phyloP scores from a whole-genome alignment of 2,797 vertebrate genomes.

The Notoglanidium macrostoma region DNA sequence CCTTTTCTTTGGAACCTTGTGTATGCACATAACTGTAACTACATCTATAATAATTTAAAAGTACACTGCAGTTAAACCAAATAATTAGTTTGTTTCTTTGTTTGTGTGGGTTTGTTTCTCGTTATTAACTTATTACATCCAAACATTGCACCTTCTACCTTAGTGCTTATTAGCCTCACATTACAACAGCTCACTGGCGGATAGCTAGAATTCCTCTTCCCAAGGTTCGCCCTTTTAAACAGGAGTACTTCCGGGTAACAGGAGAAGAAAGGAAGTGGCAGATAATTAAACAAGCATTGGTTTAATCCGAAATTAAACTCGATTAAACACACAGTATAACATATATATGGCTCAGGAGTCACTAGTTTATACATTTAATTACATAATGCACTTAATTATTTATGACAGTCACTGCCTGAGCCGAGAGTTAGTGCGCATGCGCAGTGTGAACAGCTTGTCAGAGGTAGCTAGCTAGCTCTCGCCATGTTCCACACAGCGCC shows the following conservation, averaged over 20 bases:
- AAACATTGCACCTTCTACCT: neutral
- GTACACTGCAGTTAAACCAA: neutral
- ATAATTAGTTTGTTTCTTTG: neutral
- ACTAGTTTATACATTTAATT: neutral
- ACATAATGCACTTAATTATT: neutral
- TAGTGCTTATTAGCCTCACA: neutral
- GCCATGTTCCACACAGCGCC: slow-evolving; percentile 77
- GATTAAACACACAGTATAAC: neutral
- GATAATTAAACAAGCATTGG: neutral
- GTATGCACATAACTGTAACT: neutral
- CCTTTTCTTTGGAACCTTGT: neutral
- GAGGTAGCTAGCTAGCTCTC: slow-evolving; percentile 35
- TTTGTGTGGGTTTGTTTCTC: neutral
- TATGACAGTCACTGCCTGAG: neutral
- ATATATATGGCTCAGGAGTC: no score
- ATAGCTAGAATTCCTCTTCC: neutral
- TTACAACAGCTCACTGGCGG: neutral
- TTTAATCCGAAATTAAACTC: neutral
- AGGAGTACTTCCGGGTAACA: slow-evolving; percentile 70
- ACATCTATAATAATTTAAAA: neutral
- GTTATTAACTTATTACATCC: neutral
- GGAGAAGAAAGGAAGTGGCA: slow-evolving; percentile 45
- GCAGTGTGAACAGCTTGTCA: neutral
- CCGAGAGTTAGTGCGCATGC: neutral
- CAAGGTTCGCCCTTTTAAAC: neutral